Evolutionary conservation across 2,888 invertebrate genomes (phyloP), one percentile per base, ranked within the genome.

Genomic region (Sinohyriopsis cumingii): DNA sequence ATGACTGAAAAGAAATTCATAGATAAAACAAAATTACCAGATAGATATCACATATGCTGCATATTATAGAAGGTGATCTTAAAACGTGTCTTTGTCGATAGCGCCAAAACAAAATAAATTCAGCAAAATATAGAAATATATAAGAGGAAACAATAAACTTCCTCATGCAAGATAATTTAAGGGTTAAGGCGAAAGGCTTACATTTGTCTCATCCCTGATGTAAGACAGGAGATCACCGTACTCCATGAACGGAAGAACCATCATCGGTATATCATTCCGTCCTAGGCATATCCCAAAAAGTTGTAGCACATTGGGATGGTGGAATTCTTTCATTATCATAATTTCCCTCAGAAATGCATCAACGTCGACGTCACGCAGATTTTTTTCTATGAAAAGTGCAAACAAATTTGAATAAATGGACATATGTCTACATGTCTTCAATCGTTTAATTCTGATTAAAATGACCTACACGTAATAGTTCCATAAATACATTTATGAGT

Each of bases 211-310:
- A 76, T 89, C 79, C 24, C 90, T 71, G 65, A 91, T 89, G 77
- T 88, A 91, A 2, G 89, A 85, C 24, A 90, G 84, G 1, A 91
- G 84, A 72, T 92, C 92, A 7, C 92, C 92, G 77, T 91, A 89
- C 61, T 85, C 85, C 92, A 92, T 92, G 82, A 88, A 92, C 15
- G 92, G 91, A 65, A 91, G 88, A 45, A 92, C 89, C 25, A 92
- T 91, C 71, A 92, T 88, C 0, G 92, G 92, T 79, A 89, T 88
- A 54, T 89, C 89, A 69, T 89, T 87, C 33, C 88, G 85, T 25
- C 90, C 90, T 60, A 91, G 86, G 67, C 90, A 89, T 25, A 92
- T 91, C 20, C 91, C 91, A 33, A 91, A 88, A 66, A 91, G 82
- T 9, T 87, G 82, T 12, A 92, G 82, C 3, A 92, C 91, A 79